Base-by-base conservation (phyloP, 64 coral and sea anemone genomes). In the Stichodactyla mertensii region DNA sequence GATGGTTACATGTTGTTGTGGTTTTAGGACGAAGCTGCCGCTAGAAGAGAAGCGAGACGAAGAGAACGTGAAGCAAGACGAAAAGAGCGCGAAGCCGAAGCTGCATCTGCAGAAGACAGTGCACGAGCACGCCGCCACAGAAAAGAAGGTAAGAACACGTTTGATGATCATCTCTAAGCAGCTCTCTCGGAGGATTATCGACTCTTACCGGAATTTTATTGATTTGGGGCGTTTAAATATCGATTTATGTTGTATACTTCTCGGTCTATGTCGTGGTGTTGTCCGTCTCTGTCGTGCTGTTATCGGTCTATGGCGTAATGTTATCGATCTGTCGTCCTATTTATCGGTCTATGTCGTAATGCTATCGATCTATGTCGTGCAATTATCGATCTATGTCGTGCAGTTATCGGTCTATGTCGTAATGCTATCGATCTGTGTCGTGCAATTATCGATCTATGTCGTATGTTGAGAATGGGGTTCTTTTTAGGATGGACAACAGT, bases 51-150 rank as follows among this genome's bases (percentile, higher is more conserved):
- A 54, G 57, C 60, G 12, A 67, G 90, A 28, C 83, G 90, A 54
- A 81, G 16, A 69, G 90, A 92, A 52, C 84, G 90, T 6, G 90
- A 92, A n/a, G 90, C 90, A 36, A n/a, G 90, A 4, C 77, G 90
- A 82, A 86, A 86, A 53, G 84, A 92, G 67, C 86, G 90, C 24
- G 90, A 92, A 83, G 77, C 58, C 51, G 90, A 92, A 57, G 81
- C 83, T 51, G 82, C 82, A 58, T 82, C 88, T 18, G 89, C 86
- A 31, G 90, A 92, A 0, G 85, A 92, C 60, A 36, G 51, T 16
- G 20, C 83, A 0, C 55, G 83, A 64, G 61, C 83, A 45, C 55
- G 83, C 57, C 83, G 83, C 15, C 83, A 23, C 2, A 56, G 83
- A 85, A 64, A 14, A 36, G 55, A 85, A 61, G 83, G 83, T 85